Base-by-base conservation (phyloP, 2,888 invertebrate genomes). In the Scotopteryx bipunctaria region DNA sequence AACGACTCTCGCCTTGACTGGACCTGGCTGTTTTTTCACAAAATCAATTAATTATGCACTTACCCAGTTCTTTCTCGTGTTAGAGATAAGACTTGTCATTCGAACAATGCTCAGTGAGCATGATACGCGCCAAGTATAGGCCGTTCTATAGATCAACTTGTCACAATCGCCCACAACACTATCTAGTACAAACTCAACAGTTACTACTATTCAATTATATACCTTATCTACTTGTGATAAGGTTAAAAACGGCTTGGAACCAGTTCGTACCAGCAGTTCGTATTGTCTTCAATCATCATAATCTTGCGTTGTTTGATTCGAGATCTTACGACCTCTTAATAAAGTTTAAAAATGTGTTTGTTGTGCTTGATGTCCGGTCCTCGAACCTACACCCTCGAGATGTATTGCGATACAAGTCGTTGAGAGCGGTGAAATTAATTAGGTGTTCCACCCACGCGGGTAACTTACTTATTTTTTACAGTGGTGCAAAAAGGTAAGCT, bases 141-240 rank as follows among this genome's bases (percentile, higher is more conserved):
- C 41, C 31, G 54, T 43, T 59, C 61, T 76, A 79, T 74, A 74
- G 80, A 81, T 80, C 72, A 69, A 68, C 69, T 64, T 67, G 74
- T 73, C 69, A 64, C 53, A 59, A 27, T 46, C 71, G 63, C 76
- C 78, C 76, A 77, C 78, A 46, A 41, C 33, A 13, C 51, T 36
- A 25, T 47, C 42, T 37, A 35, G 25, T 40, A 25, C 17, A 23
- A 25, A n/a, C 17, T 50, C 31, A 17, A 25, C 36, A 11, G 14
- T 16, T 17, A 23, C 13, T 42, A 17, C 44, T 36, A 0, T 44
- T 44, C 23, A 5, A 44, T 23, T 29, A 2, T 29, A 35, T 40
- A 27, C 55, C 53, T 40, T 63, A 42, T 23, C 11, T 13, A 6
- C 21, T 35, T 4, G 43, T 32, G 14, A 38, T 50, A 51, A 19